Evolutionary conservation across 53 echinoderm and acorn worm genomes (phyloP), one percentile per base, ranked within the genome.

Genomic region (Apostichopus leukothele): DNA sequence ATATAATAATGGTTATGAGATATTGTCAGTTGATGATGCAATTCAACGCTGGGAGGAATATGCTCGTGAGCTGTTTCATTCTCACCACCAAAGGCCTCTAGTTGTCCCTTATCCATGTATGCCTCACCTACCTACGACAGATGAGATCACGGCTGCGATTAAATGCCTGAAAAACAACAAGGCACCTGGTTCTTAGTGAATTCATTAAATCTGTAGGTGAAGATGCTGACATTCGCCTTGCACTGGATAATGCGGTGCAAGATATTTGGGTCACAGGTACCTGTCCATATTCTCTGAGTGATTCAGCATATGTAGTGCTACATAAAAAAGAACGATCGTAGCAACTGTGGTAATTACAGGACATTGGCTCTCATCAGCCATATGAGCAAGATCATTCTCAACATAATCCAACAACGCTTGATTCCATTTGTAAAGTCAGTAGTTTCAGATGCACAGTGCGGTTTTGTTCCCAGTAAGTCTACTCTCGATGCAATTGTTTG

Each of bases 21-120:
- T 89, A 79, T 60, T 22, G 80, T 79, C 25, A 59, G 89, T 78
- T 63, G 79, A 80, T 63, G 80, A 89, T 79, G 80, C 79, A 89
- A 68, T 89, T 79, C 89, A 79, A 63, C 63, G 89, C 79, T 89
- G 63, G 89, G 60, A 89, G 26, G 39, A 79, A 20, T 66, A 79
- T 63, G 89, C 80, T 39, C 63, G 14, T 16, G 80, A 60, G 14
- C 66, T 79, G 19, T 88, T 75, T 39, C 74, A 74, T 74, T 74
- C 74, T 74, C 11, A 8, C 74, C 10, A 74, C 74, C 74, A 74
- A 74, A 10, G 74, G 14, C 74, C 74, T 8, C 20, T 7, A 1
- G 74, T 74, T 25, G 7, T 74, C 14, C 74, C 20, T 74, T 74
- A 74, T 74, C 74, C 74, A 11, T 6, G 74, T 25, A 74, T 25